Conservation (phyloP, 2,113 vertebrate species). For the Probosciger aterrimus region DNA sequence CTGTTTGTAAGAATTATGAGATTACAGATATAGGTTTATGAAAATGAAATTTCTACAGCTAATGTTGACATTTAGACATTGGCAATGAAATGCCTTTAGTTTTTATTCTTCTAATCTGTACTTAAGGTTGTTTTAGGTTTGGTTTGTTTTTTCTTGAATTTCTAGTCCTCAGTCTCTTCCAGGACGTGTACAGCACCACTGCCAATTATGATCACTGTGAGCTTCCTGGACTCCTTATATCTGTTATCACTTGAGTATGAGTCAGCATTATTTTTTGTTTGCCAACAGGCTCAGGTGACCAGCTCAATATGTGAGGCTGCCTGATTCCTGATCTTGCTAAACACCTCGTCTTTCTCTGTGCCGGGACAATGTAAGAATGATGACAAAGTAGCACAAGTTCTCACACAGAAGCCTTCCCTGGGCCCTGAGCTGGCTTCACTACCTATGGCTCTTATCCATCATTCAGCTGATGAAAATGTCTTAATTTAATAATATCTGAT, state of each 20-base stretch:
- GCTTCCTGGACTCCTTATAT: not conserved
- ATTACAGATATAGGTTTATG: not conserved
- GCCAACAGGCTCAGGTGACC: not conserved
- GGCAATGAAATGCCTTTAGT: accelerated
- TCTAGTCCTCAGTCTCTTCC: not conserved
- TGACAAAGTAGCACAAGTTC: not conserved
- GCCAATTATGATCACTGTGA: not conserved
- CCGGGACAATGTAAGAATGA: not conserved
- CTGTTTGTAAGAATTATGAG: not conserved
- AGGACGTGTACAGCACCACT: not conserved
- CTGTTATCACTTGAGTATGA: not conserved
- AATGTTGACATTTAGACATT: not conserved
- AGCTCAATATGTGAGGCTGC: not conserved
- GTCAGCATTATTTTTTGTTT: not conserved
- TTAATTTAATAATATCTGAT: not conserved
- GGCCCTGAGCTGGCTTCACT: not conserved
- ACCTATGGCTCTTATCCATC: not conserved
- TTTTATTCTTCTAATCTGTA: not conserved
- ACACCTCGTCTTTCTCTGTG: not conserved
- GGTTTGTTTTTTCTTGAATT: not conserved
- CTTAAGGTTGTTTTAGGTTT: not conserved
- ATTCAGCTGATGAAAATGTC: not conserved
- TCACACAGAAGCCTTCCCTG: not conserved
- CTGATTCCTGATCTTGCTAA: not conserved
- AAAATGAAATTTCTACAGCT: not conserved